Base-by-base conservation (phyloP, 2,113 vertebrate genomes). In the Tenebrosternarchus preto region DNA sequence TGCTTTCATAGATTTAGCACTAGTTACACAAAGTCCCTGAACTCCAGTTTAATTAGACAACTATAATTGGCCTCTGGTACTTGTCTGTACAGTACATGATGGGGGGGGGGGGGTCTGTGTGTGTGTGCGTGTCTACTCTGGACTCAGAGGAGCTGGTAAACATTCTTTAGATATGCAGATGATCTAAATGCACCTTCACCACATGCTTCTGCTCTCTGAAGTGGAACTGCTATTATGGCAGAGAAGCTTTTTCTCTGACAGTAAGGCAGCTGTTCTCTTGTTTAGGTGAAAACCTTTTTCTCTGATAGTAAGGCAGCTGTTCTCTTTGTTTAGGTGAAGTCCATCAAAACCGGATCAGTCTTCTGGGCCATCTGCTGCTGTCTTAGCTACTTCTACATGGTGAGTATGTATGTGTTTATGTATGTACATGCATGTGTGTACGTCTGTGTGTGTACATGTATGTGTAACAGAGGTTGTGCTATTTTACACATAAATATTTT, bases 351-450 rank as follows among this genome's bases (percentile, higher is more conserved):
- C 0, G 97, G 97, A 72, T 99, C 97, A 0, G 95, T 98, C 55
- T 98, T 97, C 90, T 99, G 97, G 97, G 94, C 96, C 70, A 95
- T 98, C 80, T 97, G 96, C 91, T 99, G 97, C 87, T 99, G 97
- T 81, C 91, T 99, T 71, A 97, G 95, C 8, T 99, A 99, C 88
- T 98, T 98, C 86, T 99, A 99, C 88, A 99, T 99, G 97, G 97
- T 98, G 93, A 95, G 95, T 83, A 64, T 63, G 46, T 73, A n/a
- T 63, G 57, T 57, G 55, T 55, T 64, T 78, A 33, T 43, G 24
- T n/a, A 43, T 72, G 39, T 72, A 33, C 61, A 57, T 61, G 56
- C 19, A 6, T 36, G 73, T 36, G 17, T 61, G 73, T 39, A 29
- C 24, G 73, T 75, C n/a, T 75, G 31, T 36, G 56, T 61, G 73